Evolutionary conservation across 2,888 invertebrate genomes (phyloP), one percentile per base, ranked within the genome.

Genomic region (Meghimatium bilineatum): DNA sequence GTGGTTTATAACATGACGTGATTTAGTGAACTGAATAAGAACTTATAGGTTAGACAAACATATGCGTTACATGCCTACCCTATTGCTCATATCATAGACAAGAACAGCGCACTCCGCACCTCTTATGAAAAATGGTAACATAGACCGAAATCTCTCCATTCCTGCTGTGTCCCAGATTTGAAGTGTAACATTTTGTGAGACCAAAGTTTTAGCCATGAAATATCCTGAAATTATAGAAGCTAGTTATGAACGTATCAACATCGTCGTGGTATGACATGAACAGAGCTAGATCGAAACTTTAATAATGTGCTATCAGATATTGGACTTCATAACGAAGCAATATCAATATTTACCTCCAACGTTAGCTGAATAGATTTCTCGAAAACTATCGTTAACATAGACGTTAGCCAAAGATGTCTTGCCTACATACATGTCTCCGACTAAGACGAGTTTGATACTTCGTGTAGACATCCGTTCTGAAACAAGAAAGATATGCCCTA

Each of bases 81-180:
- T 86, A 66, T 88, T 87, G 10, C 89, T 88, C 38, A 90, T 86
- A 79, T 90, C 90, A 86, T 89, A 90, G 34, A 90, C 87, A 38
- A 90, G 29, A 3, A 90, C 60, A 20, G 89, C 90, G 8, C 89
- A 87, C 29, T 88, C 85, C 66, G 90, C 89, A 32, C 88, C 89
- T 10, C 90, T 79, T 36, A 90, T 82, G 83, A 88, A 91, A 87
- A 88, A 88, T 1, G 90, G 91, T 74, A 90, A 86, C n/a, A 91
- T 83, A 36, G 89, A 87, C 67, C 86, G 84, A 74, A 88, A 90
- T 12, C 90, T 69, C 72, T 91, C 91, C 81, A 89, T 89, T 5
- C 90, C 90, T 0, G 90, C 90, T 6, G 90, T 90, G 75, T 90
- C 90, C 90, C 90, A 90, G 26, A 90, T 87, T 79, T 90, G 89